Evolutionary conservation across 2,888 invertebrate species (phyloP).

Genomic region (Capitulum mitella): DNA sequence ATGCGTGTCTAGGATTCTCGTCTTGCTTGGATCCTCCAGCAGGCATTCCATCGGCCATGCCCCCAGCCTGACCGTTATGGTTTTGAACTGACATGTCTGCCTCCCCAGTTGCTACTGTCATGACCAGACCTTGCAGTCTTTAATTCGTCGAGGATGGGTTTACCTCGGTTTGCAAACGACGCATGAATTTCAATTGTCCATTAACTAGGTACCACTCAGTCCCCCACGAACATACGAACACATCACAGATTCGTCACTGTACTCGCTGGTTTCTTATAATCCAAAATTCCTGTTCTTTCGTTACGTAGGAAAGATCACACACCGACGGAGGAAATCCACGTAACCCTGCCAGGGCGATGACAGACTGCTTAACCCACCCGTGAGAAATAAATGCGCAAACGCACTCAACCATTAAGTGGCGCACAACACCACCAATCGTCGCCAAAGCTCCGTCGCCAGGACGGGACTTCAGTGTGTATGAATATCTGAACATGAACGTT

Average conservation of each 20-base stretch:
- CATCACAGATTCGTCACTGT: neutral
- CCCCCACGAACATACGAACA: neutral
- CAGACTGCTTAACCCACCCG: too few species aligned
- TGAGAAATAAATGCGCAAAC: too few species aligned
- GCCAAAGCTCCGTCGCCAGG: neutral
- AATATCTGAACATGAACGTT: too few species aligned
- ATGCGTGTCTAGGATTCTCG: constrained; percentile 42
- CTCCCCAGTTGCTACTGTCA: constrained; percentile 10
- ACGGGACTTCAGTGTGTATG: too few species aligned
- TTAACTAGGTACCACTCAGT: too few species aligned
- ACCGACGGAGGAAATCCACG: too few species aligned
- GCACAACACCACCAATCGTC: neutral
- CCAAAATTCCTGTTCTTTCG: too few species aligned
- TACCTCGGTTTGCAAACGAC: neutral
- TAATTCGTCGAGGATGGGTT: neutral
- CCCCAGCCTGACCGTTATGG: constrained; percentile 25
- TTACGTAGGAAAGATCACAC: too few species aligned
- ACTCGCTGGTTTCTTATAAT: neutral
- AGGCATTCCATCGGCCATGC: neutral
- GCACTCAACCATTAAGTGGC: neutral
- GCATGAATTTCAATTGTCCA: neutral
- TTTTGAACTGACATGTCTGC: constrained; percentile 30
- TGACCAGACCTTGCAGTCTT: neutral
- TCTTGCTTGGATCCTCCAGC: neutral
- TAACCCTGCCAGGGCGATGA: too few species aligned